These are phyloP conservation scores for Polydrusus pterygomalis DNA, from an alignment of 2,888 invertebrate species.

Conservation along the genomic window DNA sequence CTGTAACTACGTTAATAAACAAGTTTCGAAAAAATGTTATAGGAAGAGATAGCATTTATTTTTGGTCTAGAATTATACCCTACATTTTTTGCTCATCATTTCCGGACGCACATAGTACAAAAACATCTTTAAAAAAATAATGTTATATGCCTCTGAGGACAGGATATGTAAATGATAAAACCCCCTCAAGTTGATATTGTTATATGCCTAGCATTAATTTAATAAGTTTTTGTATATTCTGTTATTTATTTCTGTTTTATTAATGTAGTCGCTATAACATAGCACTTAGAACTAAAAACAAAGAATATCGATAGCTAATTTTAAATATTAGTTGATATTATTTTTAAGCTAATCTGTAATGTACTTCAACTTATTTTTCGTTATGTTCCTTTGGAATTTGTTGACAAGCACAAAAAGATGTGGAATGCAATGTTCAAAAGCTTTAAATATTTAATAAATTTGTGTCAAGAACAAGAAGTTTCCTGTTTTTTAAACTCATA, in stretches of 20 bases:
- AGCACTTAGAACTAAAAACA: constrained; percentile 1
- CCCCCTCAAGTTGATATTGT: too few relatives aligned
- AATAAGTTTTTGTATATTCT: neutral
- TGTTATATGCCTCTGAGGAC: too few relatives aligned
- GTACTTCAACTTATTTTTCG: neutral
- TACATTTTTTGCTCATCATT: too few relatives aligned
- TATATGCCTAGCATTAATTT: neutral
- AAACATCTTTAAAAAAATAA: too few relatives aligned
- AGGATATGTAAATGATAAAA: too few relatives aligned
- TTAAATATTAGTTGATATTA: neutral
- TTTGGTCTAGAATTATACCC: too few relatives aligned
- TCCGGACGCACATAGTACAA: too few relatives aligned
- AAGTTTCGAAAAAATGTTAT: too few relatives aligned
- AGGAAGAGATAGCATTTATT: too few relatives aligned
- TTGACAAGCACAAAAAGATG: constrained; percentile 19
- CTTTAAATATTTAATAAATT: constrained; percentile 31
- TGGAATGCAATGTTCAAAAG: constrained; percentile 32
- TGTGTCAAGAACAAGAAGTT: constrained; percentile 5
- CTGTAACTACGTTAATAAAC: too few relatives aligned
- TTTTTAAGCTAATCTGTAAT: neutral
- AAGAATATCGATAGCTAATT: neutral
- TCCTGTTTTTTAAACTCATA: too few relatives aligned
- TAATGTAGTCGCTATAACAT: too few relatives aligned
- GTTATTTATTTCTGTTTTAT: constrained; percentile 1
- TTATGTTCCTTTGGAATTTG: constrained; percentile 20